Evolutionary conservation across 2,797 vertebrate species (phyloP), one percentile per base, ranked within the genome.

Genomic region (Iguana delicatissima): DNA sequence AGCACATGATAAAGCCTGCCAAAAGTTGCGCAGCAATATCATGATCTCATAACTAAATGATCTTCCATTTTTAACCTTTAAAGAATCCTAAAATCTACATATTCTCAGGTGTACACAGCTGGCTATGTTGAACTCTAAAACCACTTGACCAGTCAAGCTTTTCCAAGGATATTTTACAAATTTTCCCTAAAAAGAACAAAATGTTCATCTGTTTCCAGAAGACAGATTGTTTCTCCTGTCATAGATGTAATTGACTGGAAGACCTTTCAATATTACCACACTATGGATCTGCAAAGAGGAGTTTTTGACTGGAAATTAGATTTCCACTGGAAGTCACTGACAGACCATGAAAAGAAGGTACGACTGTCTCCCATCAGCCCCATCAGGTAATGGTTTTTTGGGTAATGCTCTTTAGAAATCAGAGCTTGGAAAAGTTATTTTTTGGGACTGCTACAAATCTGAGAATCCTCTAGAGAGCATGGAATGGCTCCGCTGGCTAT

Each of bases 291-390:
- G 76, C 97, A 97, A 69, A 97, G 96, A 86, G 98, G 98, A 85
- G 97, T 97, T 90, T 97, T 99, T 91, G 97, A 99, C 90, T 99
- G 98, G 98, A 98, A 97, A 89, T 97, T 99, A 90, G 97, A 98
- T 96, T 98, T 98, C 94, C 95, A 96, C 74, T 98, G 98, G 98
- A 98, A 98, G 83, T 95, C 95, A 14, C 85, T 98, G 92, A 95
- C 97, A 5, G 95, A 96, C 87, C 92, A 12, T 57, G 96, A 97
- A 90, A 96, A 95, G 87, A 96, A 97, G 91, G 95, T 96, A 93
- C 96, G 94, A 62, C 94, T 95, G 90, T 97, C 96, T 89, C 96
- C 97, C 89, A 90, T 98, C 94, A 96, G 96, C 88, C 98, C 98
- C 87, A 93, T 98, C 95, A 97, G 95, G 98, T 98, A 97, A 97